Evolutionary conservation across 2,797 vertebrate genomes (phyloP).

Genomic region (Allobates femoralis): DNA sequence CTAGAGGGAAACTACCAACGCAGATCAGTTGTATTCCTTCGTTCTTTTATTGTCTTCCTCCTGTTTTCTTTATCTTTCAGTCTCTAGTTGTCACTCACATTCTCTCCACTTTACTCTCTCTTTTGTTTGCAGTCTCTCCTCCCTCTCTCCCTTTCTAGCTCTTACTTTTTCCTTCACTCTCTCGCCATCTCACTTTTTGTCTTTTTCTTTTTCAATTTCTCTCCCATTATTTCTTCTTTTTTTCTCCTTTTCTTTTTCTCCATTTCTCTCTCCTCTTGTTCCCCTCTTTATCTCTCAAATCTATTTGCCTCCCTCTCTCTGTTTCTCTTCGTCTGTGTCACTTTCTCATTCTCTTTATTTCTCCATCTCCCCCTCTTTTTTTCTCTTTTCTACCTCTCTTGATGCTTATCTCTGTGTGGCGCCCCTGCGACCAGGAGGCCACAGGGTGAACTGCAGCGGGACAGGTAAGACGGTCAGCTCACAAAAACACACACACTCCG

Average conservation of each 20-base stretch:
- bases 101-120: not conserved
- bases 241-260: too few species aligned
- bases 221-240: not conserved
- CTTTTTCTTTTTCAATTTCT: not conserved
- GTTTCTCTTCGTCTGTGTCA: too few species aligned
- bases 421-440: too few species aligned
- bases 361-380: not conserved
- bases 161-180: not conserved
- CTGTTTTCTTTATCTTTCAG: not conserved
- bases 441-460: too few species aligned
- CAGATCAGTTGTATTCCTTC: not conserved
- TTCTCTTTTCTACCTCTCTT: not conserved
- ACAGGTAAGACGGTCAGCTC: too few species aligned
- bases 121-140: not conserved
- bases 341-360: too few species aligned
- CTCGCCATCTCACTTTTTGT: not conserved
- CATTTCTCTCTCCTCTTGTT: too few species aligned
- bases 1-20: too few species aligned
- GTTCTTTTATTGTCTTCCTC: not conserved
- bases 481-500: too few species aligned
- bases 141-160: too few species aligned
- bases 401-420: too few species aligned
- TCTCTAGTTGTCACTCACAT: not conserved
- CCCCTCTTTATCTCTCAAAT: not conserved
- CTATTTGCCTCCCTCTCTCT: not conserved